Percentiles rank a stretch among this genome's conserved stretches.
These are phyloP conservation scores for Eriosoma lanigerum DNA, from an alignment of 1,140 invertebrate genomes.

Conservation along the genomic window DNA sequence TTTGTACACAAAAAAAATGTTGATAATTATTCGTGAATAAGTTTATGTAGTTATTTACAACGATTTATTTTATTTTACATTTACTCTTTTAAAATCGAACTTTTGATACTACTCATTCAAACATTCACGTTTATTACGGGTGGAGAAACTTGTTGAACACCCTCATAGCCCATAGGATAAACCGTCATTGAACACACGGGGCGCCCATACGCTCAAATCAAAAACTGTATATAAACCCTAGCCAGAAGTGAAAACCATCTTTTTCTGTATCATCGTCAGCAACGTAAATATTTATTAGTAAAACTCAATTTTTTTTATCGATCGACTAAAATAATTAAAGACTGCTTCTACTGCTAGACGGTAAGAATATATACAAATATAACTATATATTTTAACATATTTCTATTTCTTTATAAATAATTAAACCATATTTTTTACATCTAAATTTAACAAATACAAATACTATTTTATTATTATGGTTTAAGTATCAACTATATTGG, in stretches of 20 bases:
- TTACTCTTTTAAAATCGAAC: background rate
- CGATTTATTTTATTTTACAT: background rate
- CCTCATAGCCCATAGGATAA: background rate
- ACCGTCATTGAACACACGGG: slow-evolving; percentile 12
- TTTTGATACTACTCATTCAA: background rate
- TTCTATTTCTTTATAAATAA: too few relatives aligned
- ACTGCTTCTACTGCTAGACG: background rate
- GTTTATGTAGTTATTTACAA: too few relatives aligned
- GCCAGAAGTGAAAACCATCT: background rate
- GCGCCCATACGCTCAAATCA: background rate
- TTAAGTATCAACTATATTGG: too few relatives aligned
- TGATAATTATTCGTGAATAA: too few relatives aligned
- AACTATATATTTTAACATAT: too few relatives aligned
- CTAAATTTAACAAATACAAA: too few relatives aligned
- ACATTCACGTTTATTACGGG: background rate
- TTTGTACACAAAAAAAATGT: too few relatives aligned
- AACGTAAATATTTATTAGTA: background rate
- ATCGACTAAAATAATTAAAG: background rate
- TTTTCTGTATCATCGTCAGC: background rate
- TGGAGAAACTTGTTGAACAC: slow-evolving; percentile 25
- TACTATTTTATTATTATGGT: too few relatives aligned
- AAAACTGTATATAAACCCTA: slow-evolving; percentile 29
- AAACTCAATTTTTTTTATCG: background rate
- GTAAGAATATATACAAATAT: background rate
- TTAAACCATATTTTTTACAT: too few relatives aligned